Evolutionary conservation across 2,797 vertebrate genomes (phyloP).

Genomic region (Sitta carolinensis): DNA sequence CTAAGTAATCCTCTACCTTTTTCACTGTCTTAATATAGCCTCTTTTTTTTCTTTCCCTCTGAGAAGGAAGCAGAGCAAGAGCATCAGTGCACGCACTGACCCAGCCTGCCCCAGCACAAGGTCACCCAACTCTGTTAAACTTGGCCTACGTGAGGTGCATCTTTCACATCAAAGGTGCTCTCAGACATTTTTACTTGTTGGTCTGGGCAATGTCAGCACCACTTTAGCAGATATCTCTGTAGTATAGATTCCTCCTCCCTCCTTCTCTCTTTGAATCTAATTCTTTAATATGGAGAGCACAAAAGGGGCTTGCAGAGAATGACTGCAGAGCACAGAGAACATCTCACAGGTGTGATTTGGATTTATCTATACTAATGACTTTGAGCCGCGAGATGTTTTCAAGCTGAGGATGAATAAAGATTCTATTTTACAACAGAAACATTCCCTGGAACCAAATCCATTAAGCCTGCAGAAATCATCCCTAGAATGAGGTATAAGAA

Average conservation of each 20-base stretch:
- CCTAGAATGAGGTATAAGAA: neutral
- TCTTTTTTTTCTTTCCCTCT: neutral
- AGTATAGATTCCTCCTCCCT: neutral
- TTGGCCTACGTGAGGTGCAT: neutral
- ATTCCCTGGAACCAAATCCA: neutral
- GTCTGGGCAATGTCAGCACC: neutral
- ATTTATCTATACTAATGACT: neutral
- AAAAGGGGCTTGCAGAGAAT: neutral
- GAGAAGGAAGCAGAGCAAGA: neutral
- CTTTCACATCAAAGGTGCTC: neutral
- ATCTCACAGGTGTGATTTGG: neutral
- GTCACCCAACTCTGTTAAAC: neutral
- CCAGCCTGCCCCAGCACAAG: neutral
- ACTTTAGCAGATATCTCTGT: neutral
- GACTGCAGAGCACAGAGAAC: neutral
- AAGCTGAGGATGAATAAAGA: neutral
- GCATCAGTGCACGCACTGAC: neutral
- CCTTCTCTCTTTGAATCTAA: neutral
- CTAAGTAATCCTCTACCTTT: neutral
- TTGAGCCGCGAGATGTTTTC: accelerated
- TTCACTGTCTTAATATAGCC: neutral
- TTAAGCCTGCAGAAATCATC: neutral
- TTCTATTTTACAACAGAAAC: neutral
- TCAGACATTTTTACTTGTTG: neutral
- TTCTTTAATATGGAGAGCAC: neutral